Base-by-base conservation (phyloP, 2,888 invertebrate genomes). In the Hyles lineata region DNA sequence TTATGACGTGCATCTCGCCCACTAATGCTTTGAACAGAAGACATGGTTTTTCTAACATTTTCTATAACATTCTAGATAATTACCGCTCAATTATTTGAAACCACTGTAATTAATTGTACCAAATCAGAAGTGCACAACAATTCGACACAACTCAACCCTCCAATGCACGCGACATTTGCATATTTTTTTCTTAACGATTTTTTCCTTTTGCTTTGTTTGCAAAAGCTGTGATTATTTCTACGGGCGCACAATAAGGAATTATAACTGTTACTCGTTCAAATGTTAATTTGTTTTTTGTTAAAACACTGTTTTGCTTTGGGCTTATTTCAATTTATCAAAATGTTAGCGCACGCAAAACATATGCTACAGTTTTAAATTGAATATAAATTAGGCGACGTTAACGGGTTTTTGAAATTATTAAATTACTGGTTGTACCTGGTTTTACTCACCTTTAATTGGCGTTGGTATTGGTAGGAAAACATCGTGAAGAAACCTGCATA, bases 221-320 rank as follows among this genome's bases (percentile, higher is more conserved):
- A 23, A 61, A 43, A 43, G 83, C 82, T 82, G 83, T 82, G 82
- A 89, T 90, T 90, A 89, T 89, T 90, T 85, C 82, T 86, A 82
- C 80, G 74, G 74, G 69, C 76, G 77, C 79, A 91, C 89, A 90
- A 91, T 87, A 82, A 78, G 78, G 86, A 89, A 89, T 91, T 89
- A 90, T 88, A 87, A 88, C 88, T 85, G 89, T 89, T 79, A 78
- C 84, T 82, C 76, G 87, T 92, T 92, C 87, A 87, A 83, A 93
- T 93, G 92, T 82, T 89, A 92, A 92, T 92, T 80, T 78, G 87
- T 87, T 92, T 92, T 91, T 91, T 91, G 82, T 85, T 81, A 32
- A 59, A 72, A 61, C 32, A 61, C 67, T 70, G 58, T 61, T 72
- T 29, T 72, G 72, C 55, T 59, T 50, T 60, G 61, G 59, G 72